These are phyloP conservation scores for Myiopsitta monachus DNA, from an alignment of 2,113 vertebrate genomes.

Conservation along the genomic window DNA sequence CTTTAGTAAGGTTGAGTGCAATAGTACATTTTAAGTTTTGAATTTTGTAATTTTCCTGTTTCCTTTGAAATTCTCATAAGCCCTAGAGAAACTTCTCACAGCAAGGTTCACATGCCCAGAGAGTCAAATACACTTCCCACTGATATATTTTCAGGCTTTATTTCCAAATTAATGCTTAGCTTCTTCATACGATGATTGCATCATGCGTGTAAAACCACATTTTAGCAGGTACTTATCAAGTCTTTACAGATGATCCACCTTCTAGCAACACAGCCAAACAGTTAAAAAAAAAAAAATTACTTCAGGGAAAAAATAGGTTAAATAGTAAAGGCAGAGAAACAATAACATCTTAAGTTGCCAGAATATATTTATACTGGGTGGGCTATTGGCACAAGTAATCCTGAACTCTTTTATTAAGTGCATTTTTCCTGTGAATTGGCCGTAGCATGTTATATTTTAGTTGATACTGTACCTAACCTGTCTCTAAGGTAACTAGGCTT, in stretches of 20 bases:
- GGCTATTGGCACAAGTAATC: constrained; percentile 1
- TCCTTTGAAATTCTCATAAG: neutral
- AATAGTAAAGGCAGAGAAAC: constrained; percentile 9
- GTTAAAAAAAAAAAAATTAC: neutral
- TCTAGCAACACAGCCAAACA: neutral
- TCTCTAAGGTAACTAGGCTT: constrained; percentile 25
- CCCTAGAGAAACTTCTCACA: neutral
- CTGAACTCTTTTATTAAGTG: constrained; percentile 11
- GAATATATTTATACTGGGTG: constrained; percentile 33
- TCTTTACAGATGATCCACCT: neutral
- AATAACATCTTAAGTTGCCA: constrained; percentile 22
- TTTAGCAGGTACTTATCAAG: neutral
- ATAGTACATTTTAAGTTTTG: neutral
- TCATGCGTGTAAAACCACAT: neutral
- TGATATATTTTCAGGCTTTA: neutral
- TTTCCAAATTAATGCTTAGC: neutral
- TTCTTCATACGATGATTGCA: neutral
- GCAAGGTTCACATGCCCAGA: neutral
- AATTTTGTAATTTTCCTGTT: neutral
- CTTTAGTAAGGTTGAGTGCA: neutral
- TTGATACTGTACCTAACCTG: neutral
- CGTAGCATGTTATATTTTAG: neutral
- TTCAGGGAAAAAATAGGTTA: neutral
- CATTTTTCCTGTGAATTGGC: constrained; percentile 50
- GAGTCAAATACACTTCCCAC: neutral